These are phyloP conservation scores for Branchinecta lindahli DNA, from an alignment of 1,140 invertebrate genomes.

Conservation along the genomic window DNA sequence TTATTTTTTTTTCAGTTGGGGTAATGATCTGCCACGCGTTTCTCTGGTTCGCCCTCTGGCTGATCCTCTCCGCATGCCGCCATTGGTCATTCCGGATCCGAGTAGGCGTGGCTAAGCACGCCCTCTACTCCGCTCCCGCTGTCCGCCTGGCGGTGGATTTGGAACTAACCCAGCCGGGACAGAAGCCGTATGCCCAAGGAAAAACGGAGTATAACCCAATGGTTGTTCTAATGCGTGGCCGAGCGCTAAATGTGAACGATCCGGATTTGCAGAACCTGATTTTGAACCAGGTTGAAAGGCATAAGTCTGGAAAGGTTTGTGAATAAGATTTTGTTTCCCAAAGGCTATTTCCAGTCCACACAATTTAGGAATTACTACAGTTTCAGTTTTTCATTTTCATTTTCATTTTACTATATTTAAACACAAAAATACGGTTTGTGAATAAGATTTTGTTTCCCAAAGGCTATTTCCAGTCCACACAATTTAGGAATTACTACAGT, in stretches of 20 bases:
- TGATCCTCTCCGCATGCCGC: neutral
- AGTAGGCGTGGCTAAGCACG: neutral
- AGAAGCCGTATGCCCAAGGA: neutral
- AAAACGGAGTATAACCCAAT: slow-evolving; percentile 6
- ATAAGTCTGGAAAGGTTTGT: neutral
- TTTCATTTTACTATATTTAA: no score
- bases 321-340: no score
- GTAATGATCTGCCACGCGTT: slow-evolving; percentile 2
- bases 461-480: no score
- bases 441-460: no score
- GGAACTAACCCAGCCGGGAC: neutral
- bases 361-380: no score
- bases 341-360: no score
- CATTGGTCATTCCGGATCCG: slow-evolving; percentile 2
- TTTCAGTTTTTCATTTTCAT: no score
- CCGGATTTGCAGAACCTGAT: neutral
- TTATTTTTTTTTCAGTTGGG: neutral
- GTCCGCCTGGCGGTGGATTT: neutral
- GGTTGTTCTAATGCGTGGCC: neutral
- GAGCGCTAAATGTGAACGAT: neutral
- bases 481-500: no score
- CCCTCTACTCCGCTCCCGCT: neutral
- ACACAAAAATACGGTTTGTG: no score
- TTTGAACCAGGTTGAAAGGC: neutral
- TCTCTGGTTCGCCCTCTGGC: neutral